Percentiles rank a stretch among this genome's conserved stretches.
phyloP scores from a whole-genome alignment of 2,113 vertebrate species.

The Gavia stellata region DNA sequence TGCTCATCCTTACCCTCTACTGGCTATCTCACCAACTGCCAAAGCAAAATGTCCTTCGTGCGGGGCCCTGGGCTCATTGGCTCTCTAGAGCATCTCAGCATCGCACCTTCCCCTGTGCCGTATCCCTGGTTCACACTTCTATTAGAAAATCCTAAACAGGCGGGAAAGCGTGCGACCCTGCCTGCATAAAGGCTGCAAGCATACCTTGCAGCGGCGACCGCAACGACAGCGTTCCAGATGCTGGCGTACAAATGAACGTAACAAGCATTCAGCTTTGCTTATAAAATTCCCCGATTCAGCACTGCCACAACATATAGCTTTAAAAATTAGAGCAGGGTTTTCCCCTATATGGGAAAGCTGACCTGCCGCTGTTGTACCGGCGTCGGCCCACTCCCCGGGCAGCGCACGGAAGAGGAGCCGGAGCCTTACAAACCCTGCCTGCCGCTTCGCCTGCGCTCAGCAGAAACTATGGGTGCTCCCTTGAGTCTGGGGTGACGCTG shows the following conservation, averaged over 20 bases:
- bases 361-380: background rate
- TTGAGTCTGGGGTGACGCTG: background rate
- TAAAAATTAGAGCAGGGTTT: slow-evolving; percentile 38
- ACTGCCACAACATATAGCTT: background rate
- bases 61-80: background rate
- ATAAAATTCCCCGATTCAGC: slow-evolving; percentile 41
- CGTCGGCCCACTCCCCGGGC: background rate
- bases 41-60: background rate
- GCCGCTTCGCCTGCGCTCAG: fast-evolving
- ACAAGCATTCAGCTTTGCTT: background rate
- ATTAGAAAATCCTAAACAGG: background rate
- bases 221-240: background rate
- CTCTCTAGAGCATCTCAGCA: background rate
- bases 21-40: background rate
- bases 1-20: background rate
- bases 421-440: background rate
- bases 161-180: background rate
- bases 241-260: background rate
- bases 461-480: background rate
- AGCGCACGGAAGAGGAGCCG: fast-evolving
- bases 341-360: slow-evolving; percentile 43
- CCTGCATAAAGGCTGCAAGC: background rate
- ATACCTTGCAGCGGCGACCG: fast-evolving
- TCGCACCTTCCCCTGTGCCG: fast-evolving
- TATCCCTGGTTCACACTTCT: background rate